Conservation (phyloP, 2,888 invertebrate species). For the Chrysopilus asiliformis region DNA sequence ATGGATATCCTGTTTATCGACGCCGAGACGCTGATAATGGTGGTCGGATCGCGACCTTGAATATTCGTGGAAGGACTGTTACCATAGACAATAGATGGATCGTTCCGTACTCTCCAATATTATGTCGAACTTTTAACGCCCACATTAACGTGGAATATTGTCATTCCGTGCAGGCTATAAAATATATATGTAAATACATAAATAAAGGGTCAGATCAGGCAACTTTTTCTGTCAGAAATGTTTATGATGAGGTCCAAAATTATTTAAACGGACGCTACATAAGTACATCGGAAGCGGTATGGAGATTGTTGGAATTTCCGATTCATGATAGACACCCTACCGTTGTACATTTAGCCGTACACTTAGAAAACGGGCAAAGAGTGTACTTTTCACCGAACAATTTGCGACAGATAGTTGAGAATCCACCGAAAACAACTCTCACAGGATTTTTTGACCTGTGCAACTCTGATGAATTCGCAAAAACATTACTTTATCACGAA, state of each 20-base stretch:
- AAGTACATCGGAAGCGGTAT: constrained; percentile 11
- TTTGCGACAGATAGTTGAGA: constrained; percentile 17
- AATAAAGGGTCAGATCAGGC: constrained; percentile 30
- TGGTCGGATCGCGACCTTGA: constrained; percentile 14
- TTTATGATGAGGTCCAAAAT: neutral
- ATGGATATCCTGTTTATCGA: constrained; percentile 24
- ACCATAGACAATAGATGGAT: constrained; percentile 4
- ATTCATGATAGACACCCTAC: constrained; percentile 9
- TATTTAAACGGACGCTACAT: neutral
- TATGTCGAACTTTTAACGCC: constrained; percentile 17
- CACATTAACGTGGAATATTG: constrained; percentile 31
- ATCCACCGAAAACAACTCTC: constrained; percentile 20
- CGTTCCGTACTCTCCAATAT: constrained; percentile 5
- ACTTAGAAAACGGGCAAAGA: constrained; percentile 15
- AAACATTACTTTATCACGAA: constrained; percentile 25
- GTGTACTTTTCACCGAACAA: constrained; percentile 22
- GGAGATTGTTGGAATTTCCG: constrained; percentile 12
- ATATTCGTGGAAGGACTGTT: constrained; percentile 10
- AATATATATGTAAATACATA: constrained; percentile 32
- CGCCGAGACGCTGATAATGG: constrained; percentile 20
- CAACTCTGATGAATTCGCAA: constrained; percentile 24
- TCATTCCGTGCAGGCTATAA: constrained; percentile 29
- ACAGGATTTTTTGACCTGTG: constrained; percentile 26
- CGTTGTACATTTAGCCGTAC: constrained; percentile 10
- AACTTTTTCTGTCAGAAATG: neutral